Base-by-base conservation (phyloP, 2,113 vertebrate genomes). In the Pardalotus punctatus region DNA sequence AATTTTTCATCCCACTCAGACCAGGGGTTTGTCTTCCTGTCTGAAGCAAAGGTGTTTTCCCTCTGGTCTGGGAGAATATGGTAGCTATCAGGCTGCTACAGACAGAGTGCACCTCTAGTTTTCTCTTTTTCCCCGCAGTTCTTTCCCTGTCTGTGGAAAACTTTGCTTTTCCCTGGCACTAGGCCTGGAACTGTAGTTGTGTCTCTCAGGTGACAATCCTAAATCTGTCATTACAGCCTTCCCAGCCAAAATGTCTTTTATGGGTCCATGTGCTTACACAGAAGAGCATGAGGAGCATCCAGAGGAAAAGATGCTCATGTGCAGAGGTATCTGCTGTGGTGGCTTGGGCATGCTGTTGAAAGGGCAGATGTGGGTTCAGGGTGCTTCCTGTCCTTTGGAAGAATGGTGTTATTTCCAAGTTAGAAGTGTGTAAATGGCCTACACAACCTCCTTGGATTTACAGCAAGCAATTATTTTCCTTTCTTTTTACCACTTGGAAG, bases 251-350 rank as follows among this genome's bases (percentile, higher is more conserved):
- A 87, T 57, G 14, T 36, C 13, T 58, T 78, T 80, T 28, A 33
- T 42, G 1, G 1, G 11, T 81, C 22, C 3, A 0, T 47, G 38
- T 54, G 42, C 56, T n/a, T n/a, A 14, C 47, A 38, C 38, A 69
- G 45, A 81, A 81, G 21, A 61, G 42, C 28, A 16, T 67, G 51
- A 67, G 31, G 22, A 65, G 7, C 14, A 42, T 29, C 60, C 29
- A 11, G 12, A 74, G 22, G 19, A 84, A 71, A 81, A 58, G 69
- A 27, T 47, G 27, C 38, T 74, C 11, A 5, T 21, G 47, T 1
- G 6, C 47, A 23, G 13, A 35, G 35, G 29, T 16, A 25, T 36
- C 25, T 66, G 54, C 50, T 0, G 0, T 4, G 6, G 54, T 50
- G 51, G 14, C 66, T 90, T 35, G 38, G 78, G 21, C 2, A 4